phyloP scores from a whole-genome alignment of 2,888 invertebrate species.

The Calliphora vomitoria region DNA sequence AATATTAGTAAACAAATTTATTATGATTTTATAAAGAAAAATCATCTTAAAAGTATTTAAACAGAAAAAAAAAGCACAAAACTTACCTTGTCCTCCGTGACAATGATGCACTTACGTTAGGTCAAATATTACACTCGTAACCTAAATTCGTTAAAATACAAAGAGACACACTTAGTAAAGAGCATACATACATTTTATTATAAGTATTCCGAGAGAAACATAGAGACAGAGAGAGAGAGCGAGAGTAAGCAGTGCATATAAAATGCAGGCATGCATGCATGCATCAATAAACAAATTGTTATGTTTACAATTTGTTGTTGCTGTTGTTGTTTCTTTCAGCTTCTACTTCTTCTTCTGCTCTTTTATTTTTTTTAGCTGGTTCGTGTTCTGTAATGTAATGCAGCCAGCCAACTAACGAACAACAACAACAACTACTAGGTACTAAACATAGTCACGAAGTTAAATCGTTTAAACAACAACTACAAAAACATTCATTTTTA shows the following conservation, averaged over 20 bases:
- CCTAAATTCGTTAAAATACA: conserved; percentile 68
- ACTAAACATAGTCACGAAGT: conserved; percentile 63
- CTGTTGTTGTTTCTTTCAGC: conserved; percentile 9
- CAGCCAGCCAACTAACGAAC: neutral
- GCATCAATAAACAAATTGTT: conserved; percentile 70
- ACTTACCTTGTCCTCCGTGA: conserved; percentile 72
- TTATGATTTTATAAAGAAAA: too few relatives aligned
- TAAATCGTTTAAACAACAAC: conserved; percentile 35
- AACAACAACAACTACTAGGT: neutral
- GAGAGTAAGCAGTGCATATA: conserved; percentile 36
- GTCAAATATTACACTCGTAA: conserved; percentile 74
- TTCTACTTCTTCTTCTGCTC: neutral
- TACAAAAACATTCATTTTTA: conserved; percentile 7
- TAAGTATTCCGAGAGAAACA: too few relatives aligned
- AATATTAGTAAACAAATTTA: too few relatives aligned
- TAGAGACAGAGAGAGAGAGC: conserved; percentile 2
- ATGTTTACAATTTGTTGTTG: conserved; percentile 48
- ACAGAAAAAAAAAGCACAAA: neutral
- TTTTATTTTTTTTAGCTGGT: conserved; percentile 14
- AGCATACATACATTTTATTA: conserved; percentile 20
- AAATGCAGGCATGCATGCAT: conserved; percentile 62
- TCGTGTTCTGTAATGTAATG: conserved; percentile 53
- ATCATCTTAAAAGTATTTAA: neutral
- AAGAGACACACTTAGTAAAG: conserved; percentile 45
- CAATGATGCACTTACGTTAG: conserved; percentile 74